phyloP scores from a whole-genome alignment of 2,888 invertebrate species.

The Megalurothrips usitatus region DNA sequence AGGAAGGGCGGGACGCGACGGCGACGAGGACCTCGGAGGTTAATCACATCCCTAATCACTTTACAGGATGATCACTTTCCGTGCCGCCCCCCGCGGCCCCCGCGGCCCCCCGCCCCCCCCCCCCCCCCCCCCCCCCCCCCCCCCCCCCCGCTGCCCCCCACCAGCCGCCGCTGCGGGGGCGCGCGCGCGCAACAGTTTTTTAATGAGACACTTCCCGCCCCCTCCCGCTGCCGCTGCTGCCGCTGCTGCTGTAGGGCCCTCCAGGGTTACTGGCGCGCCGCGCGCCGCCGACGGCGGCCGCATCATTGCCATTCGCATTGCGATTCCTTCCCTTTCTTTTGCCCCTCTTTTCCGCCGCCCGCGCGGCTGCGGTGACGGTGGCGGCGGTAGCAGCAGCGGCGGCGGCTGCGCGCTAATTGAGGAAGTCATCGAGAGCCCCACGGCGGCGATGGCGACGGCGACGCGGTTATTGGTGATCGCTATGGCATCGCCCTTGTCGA shows the following conservation, averaged over 20 bases:
- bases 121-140: not conserved
- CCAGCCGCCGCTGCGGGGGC: not conserved
- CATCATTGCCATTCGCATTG: constrained; percentile 8
- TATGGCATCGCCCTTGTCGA: not conserved
- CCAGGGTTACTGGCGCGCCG: not conserved
- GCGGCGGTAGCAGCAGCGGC: not conserved
- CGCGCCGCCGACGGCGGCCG: not conserved
- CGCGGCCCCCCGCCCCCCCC: not conserved
- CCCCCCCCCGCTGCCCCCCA: not conserved
- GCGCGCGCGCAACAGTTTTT: constrained; percentile 21
- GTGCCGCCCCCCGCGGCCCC: not conserved
- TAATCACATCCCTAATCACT: constrained; percentile 7
- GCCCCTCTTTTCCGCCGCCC: not conserved
- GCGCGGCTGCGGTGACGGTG: too few relatives aligned
- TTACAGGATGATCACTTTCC: constrained; percentile 9
- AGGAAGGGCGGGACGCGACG: not conserved
- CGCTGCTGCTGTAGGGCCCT: too few relatives aligned
- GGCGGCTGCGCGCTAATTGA: not conserved
- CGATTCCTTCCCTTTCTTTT: constrained; percentile 22
- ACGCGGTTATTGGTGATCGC: not conserved
- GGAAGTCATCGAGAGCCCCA: not conserved
- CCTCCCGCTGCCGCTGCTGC: too few relatives aligned
- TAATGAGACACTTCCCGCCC: constrained; percentile 13
- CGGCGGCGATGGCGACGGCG: not conserved
- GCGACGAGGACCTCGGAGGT: not conserved